A percentile compares a stretch with the other conserved stretches of the same genome.
These are phyloP conservation scores for Desmophyllum pertusum DNA, from an alignment of 92 coral and sea anemone genomes.

Conservation along the genomic window DNA sequence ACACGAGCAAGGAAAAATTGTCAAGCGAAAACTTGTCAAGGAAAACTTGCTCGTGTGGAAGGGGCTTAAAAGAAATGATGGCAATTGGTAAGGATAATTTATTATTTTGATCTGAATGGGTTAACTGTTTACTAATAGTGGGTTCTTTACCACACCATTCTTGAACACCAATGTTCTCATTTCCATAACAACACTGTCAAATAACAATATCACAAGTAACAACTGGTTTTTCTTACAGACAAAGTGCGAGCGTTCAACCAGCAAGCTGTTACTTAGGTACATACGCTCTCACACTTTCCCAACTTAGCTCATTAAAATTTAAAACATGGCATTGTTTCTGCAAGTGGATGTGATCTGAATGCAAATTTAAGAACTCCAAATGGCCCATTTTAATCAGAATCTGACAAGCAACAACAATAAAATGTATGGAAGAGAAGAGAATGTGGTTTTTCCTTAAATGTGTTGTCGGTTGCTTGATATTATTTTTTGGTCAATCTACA, in stretches of 20 bases:
- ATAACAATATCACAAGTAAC: background rate
- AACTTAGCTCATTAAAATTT: constrained; percentile 29
- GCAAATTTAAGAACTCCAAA: constrained; percentile 28
- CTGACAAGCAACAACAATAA: background rate
- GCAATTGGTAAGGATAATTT: too few relatives aligned
- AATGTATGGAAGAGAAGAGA: background rate
- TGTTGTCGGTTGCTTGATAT: background rate
- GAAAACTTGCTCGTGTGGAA: too few relatives aligned
- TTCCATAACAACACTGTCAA: background rate
- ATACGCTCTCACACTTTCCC: background rate
- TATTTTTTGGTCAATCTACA: background rate
- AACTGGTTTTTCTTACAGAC: background rate
- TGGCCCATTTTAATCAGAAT: constrained; percentile 13
- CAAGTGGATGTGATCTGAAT: constrained; percentile 15
- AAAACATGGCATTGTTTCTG: constrained; percentile 24
- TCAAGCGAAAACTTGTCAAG: too few relatives aligned
- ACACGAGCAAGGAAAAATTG: too few relatives aligned
- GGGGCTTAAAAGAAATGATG: too few relatives aligned
- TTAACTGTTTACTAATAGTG: too few relatives aligned
- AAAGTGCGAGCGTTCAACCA: background rate
- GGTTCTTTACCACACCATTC: background rate
- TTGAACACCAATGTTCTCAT: background rate
- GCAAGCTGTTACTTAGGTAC: constrained; percentile 1
- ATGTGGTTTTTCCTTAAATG: background rate
- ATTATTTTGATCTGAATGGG: too few relatives aligned